Conservation (phyloP, 2,797 vertebrate genomes). For the Silurus lanzhouensis region DNA sequence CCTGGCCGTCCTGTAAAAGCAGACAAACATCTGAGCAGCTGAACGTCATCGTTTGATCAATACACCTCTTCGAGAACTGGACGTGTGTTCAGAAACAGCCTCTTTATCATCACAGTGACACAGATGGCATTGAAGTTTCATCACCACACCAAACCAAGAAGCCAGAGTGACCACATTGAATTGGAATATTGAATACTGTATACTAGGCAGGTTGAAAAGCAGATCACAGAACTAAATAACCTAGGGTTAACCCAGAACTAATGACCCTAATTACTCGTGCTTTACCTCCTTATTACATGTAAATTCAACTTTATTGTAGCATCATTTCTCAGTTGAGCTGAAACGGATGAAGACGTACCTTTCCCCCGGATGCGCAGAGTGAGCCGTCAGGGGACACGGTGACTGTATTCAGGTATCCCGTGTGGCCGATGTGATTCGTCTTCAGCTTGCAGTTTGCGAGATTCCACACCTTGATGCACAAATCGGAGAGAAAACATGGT, state of each 20-base stretch:
- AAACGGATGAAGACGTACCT: constrained; percentile 69
- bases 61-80: accelerated
- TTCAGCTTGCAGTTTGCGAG: constrained; percentile 98
- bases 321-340: too few species aligned
- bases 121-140: constrained; percentile 64
- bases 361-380: constrained; percentile 95
- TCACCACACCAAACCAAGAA: constrained; percentile 54
- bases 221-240: neutral
- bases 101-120: constrained; percentile 75
- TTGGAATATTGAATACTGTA: neutral
- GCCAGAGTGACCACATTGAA: neutral
- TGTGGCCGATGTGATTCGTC: constrained; percentile 97
- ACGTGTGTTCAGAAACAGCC: constrained; percentile 76
- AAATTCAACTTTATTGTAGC: too few species aligned
- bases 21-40: neutral
- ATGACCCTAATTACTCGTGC: too few species aligned
- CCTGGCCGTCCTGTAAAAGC: constrained; percentile 85
- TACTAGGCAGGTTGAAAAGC: neutral
- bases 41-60: neutral
- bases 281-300: too few species aligned
- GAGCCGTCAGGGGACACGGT: constrained; percentile 95
- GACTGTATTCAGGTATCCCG: constrained; percentile 94
- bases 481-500: neutral
- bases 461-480: constrained; percentile 85
- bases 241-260: too few species aligned